phyloP scores from a whole-genome alignment of 2,888 invertebrate species.

The Habrosyne pyritoides region DNA sequence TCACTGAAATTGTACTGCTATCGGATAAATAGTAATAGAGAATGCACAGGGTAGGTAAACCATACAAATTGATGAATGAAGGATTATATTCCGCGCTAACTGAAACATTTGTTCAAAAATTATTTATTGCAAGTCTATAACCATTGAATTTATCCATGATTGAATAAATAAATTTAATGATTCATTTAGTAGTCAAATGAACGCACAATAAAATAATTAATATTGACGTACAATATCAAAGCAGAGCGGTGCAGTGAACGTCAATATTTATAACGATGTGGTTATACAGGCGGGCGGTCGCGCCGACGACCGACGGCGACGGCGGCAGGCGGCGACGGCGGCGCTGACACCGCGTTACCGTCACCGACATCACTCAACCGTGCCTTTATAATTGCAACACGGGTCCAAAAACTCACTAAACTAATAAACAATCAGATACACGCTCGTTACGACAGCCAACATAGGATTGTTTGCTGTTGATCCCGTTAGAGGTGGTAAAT shows the following conservation, averaged over 20 bases:
- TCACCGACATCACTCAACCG: constrained; percentile 19
- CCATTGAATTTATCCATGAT: neutral
- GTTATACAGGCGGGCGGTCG: constrained; percentile 15
- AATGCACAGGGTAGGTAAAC: no score
- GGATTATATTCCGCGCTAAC: no score
- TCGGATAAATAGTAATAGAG: no score
- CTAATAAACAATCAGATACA: constrained; percentile 24
- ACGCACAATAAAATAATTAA: constrained; percentile 9
- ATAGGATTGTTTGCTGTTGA: constrained; percentile 23
- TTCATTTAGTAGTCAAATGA: constrained; percentile 1
- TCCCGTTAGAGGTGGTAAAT: constrained; percentile 22
- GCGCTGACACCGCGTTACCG: constrained; percentile 3
- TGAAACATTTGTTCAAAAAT: neutral
- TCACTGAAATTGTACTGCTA: no score
- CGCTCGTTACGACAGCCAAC: constrained; percentile 22
- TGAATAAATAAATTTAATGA: neutral
- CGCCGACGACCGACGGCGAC: no score
- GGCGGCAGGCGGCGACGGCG: neutral
- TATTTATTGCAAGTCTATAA: neutral
- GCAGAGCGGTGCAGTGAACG: constrained; percentile 15
- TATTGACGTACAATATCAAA: constrained; percentile 12
- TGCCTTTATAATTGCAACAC: constrained; percentile 32
- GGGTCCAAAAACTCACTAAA: constrained; percentile 19
- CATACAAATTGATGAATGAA: no score
- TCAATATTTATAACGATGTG: constrained; percentile 30